phyloP scores from a whole-genome alignment of 2,113 vertebrate species.

The Dicentrarchus labrax region DNA sequence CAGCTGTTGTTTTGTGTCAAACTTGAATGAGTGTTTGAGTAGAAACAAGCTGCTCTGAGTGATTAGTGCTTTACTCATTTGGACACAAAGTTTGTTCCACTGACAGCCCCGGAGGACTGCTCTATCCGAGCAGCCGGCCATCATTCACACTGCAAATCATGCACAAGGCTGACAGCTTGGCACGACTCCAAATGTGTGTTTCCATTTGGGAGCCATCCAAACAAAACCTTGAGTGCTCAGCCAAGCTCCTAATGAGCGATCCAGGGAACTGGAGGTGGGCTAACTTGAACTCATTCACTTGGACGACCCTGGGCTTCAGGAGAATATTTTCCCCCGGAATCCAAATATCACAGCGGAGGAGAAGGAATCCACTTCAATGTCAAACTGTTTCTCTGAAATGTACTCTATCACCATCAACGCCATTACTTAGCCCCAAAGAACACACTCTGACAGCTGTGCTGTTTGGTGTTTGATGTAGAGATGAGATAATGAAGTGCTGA shows the following conservation, averaged over 20 bases:
- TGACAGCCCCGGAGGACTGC: slow-evolving; percentile 22
- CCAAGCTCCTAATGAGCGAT: slow-evolving; percentile 77
- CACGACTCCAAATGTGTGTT: slow-evolving; percentile 74
- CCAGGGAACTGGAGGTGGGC: slow-evolving; percentile 54
- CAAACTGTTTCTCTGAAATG: slow-evolving; percentile 29
- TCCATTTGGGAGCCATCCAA: slow-evolving; percentile 83
- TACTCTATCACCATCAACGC: slow-evolving; percentile 32
- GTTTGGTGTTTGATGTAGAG: slow-evolving; percentile 30
- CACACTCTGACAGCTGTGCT: slow-evolving; percentile 43
- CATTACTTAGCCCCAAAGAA: slow-evolving; percentile 27
- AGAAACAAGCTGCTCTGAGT: slow-evolving; percentile 39
- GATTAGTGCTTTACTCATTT: slow-evolving; percentile 50
- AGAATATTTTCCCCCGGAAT: slow-evolving; percentile 26
- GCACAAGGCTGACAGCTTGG: slow-evolving; percentile 70
- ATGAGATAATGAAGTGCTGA: slow-evolving; percentile 49
- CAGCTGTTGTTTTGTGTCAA: slow-evolving; percentile 11
- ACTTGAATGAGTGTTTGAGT: slow-evolving; percentile 19
- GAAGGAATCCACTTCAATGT: slow-evolving; percentile 39
- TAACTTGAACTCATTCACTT: slow-evolving; percentile 74
- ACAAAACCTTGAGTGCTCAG: slow-evolving; percentile 72
- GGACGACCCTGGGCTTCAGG: slow-evolving; percentile 44
- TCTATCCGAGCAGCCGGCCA: slow-evolving; percentile 44
- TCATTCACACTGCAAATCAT: slow-evolving; percentile 75
- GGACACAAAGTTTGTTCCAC: slow-evolving; percentile 45
- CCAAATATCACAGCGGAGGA: slow-evolving; percentile 32